Evolutionary conservation across 1,140 invertebrate genomes (phyloP), one percentile per base, ranked within the genome.

Genomic region (Vanessa atalanta): DNA sequence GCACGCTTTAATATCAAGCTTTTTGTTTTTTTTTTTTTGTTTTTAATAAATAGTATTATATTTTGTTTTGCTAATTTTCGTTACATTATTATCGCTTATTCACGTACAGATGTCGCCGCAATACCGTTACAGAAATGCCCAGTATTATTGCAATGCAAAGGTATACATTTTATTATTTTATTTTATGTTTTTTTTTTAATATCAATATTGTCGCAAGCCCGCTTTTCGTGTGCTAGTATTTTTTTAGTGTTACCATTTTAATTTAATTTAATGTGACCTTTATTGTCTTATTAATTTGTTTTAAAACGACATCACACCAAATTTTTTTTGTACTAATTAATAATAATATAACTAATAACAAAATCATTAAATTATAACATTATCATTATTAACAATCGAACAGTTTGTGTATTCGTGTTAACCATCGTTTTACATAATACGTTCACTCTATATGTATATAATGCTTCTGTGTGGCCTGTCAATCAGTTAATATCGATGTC

Each of bases 131-230:
- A 88, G 89, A 79, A 89, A 89, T 83, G 76, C 79, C 67, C 88
- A 88, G 80, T 85, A 89, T 86, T 92, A 85, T 90, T 92, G 88
- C 79, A 91, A 88, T 83, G 80, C 83, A 68, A 89, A 92, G 90
- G 90, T 92, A 89, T 81, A 61, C 57, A 37, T 37, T 61, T 61
- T 61, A 61, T 61, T 61, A 57, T 57, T 57, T 78, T 81, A 73
- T 81, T 68, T 77, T 79, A 55, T 70, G 0, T 70, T 75, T 48
- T 75, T 72, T 70, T 66, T 71, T 73, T 78, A 70, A 47, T 67
- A 71, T 70, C 20, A 43, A 9, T 61, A 13, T 23, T 57, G 23
- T 23, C 8, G 16, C 7, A 2, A 63, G 5, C 51, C 50, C 47
- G 47, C 60, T n/a, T 64, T 71, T 7, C 43, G 3, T 70, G 68